These are phyloP conservation scores for Anthonomus grandis DNA, from an alignment of 1,140 invertebrate species.

Conservation along the genomic window DNA sequence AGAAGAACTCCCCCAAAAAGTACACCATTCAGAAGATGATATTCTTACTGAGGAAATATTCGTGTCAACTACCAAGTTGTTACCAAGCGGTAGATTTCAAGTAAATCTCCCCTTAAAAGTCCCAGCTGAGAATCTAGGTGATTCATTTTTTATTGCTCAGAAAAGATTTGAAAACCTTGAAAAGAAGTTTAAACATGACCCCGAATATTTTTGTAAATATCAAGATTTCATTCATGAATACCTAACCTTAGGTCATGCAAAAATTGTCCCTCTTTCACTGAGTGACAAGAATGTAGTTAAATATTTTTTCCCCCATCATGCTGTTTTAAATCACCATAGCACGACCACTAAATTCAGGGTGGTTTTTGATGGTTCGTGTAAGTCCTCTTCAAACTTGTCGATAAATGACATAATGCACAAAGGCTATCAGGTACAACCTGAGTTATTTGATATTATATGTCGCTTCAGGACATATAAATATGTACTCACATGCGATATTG, in stretches of 20 bases:
- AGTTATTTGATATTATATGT: conserved; percentile 18
- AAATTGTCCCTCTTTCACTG: conserved; percentile 13
- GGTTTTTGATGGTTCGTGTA: conserved; percentile 43
- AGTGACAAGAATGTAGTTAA: not conserved
- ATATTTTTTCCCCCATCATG: conserved; percentile 32
- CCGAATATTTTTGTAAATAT: conserved; percentile 13
- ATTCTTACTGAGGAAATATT: conserved; percentile 10
- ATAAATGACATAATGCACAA: conserved; percentile 36
- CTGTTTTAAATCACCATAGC: conserved; percentile 34
- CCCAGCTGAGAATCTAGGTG: conserved; percentile 1
- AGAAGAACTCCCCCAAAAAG: conserved; percentile 6
- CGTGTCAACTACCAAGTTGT: not conserved
- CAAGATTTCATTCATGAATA: conserved; percentile 38
- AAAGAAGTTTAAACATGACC: not conserved
- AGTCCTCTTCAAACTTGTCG: conserved; percentile 36
- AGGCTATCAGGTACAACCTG: conserved; percentile 24
- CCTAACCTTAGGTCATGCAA: conserved; percentile 34
- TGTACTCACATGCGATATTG: conserved; percentile 12
- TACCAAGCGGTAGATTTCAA: conserved; percentile 6
- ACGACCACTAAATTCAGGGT: conserved; percentile 42
- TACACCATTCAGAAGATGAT: not conserved
- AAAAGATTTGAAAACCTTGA: conserved; percentile 3
- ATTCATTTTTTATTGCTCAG: conserved; percentile 3
- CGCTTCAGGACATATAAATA: conserved; percentile 7
- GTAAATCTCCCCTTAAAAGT: conserved; percentile 5